A percentile compares a stretch with the other conserved stretches of the same genome.
Evolutionary conservation across 2,888 invertebrate species (phyloP).

Genomic region (Drosophila cracens): DNA sequence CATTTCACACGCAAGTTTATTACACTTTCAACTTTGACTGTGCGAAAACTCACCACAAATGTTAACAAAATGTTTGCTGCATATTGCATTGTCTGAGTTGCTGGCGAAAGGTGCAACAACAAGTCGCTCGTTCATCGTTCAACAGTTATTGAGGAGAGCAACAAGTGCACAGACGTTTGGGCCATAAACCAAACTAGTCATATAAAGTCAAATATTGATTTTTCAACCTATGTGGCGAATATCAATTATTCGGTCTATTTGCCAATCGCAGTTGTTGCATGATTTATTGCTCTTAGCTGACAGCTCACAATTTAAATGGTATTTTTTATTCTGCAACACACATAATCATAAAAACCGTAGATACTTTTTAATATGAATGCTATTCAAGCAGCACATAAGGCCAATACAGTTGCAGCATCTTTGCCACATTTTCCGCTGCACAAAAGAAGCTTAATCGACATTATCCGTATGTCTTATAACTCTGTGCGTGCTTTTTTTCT

Average conservation of each 20-base stretch:
- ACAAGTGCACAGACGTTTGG: not conserved
- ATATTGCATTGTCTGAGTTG: not conserved
- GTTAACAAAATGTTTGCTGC: slow-evolving; percentile 34
- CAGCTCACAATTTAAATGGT: not conserved
- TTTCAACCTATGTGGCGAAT: not conserved
- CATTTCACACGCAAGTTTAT: slow-evolving; percentile 74
- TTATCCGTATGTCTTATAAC: not conserved
- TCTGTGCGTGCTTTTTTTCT: not conserved
- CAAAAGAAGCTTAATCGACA: not conserved
- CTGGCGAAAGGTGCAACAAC: slow-evolving; percentile 47
- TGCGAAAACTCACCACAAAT: slow-evolving; percentile 47
- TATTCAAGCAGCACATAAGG: not conserved
- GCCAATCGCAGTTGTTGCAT: not conserved
- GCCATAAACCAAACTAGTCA: not conserved
- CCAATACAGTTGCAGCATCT: not conserved
- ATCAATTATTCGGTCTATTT: not conserved
- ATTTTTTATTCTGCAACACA: not conserved
- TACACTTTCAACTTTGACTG: slow-evolving; percentile 72
- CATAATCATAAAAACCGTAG: not conserved
- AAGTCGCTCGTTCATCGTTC: slow-evolving; percentile 15
- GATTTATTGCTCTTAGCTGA: slow-evolving; percentile 12
- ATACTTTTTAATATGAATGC: not conserved
- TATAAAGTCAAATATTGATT: not conserved
- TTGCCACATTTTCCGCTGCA: not conserved
- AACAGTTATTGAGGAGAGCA: not conserved